A percentile compares a stretch with the other conserved stretches of the same genome.
Conservation (phyloP, 2,113 vertebrate species). For the Oncorhynchus masou region DNA sequence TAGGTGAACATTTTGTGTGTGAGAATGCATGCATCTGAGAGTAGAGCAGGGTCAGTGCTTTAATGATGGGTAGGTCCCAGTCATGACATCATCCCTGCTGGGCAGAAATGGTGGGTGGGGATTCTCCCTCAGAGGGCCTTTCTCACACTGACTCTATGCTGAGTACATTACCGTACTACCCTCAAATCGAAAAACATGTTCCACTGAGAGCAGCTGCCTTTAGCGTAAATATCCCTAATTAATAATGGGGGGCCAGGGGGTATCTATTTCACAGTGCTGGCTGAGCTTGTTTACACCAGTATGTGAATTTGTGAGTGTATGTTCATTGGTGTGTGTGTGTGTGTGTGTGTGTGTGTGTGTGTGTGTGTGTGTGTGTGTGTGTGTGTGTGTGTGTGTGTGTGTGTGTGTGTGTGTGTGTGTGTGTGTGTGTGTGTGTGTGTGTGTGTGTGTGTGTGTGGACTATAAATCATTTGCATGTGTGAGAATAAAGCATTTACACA, state of each 20-base stretch:
- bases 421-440: not conserved
- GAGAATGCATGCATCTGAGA: not conserved
- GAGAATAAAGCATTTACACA: not conserved
- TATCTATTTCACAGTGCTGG: not conserved
- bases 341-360: too few relatives aligned
- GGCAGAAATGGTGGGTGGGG: constrained; percentile 34
- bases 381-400: not conserved
- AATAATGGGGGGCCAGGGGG: not conserved
- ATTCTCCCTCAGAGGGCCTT: constrained; percentile 32
- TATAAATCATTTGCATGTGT: not conserved
- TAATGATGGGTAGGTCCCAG: constrained; percentile 15
- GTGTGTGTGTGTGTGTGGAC: not conserved
- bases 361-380: not conserved
- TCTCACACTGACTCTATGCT: too few relatives aligned
- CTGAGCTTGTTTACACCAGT: not conserved
- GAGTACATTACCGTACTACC: too few relatives aligned
- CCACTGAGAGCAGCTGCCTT: too few relatives aligned
- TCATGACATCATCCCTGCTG: constrained; percentile 48
- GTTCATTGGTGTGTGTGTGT: not conserved
- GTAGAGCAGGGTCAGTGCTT: not conserved
- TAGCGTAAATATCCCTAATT: not conserved
- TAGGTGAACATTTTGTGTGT: not conserved
- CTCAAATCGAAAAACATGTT: too few relatives aligned
- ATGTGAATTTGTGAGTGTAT: not conserved
- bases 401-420: not conserved